These are phyloP conservation scores for Euphysa ruthae DNA, from an alignment of 30 jellyfish, hydroid and myxozoan genomes.

Conservation along the genomic window DNA sequence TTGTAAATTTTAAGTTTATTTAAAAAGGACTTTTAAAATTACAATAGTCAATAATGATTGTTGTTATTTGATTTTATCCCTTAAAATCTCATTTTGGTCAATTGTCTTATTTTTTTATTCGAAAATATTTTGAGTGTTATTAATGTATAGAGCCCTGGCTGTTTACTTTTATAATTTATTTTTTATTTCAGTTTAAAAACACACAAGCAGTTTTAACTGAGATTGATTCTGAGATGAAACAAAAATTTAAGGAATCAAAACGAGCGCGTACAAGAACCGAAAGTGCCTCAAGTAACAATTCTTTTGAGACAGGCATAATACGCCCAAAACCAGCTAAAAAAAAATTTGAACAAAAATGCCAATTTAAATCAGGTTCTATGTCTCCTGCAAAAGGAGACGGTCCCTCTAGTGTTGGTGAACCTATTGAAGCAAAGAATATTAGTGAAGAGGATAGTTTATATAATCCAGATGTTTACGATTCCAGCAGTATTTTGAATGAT, in stretches of 20 bases:
- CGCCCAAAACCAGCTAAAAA: slow-evolving; percentile 6
- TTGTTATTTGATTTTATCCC: too few relatives aligned
- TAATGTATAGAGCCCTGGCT: too few relatives aligned
- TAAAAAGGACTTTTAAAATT: too few relatives aligned
- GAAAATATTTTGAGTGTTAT: too few relatives aligned
- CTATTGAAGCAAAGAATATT: neutral
- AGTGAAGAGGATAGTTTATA: neutral
- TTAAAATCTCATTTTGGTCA: too few relatives aligned
- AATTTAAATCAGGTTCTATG: neutral
- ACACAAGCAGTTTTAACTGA: neutral
- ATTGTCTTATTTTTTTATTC: too few relatives aligned
- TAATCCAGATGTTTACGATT: neutral
- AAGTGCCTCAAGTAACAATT: slow-evolving; percentile 40
- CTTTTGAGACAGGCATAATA: slow-evolving; percentile 11
- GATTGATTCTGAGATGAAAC: slow-evolving; percentile 10
- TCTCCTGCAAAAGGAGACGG: slow-evolving; percentile 30
- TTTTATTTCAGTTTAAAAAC: slow-evolving; percentile 31
- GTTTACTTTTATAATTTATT: too few relatives aligned
- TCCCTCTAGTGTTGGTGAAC: slow-evolving; percentile 3
- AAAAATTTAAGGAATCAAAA: slow-evolving; percentile 9
- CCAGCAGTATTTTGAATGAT: neutral
- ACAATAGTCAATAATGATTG: too few relatives aligned
- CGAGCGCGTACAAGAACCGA: slow-evolving; percentile 23
- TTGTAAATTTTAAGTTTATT: too few relatives aligned
- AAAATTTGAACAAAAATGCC: too few relatives aligned